Base-by-base conservation (phyloP, 2,797 vertebrate species). In the Enteromius viviparus region DNA sequence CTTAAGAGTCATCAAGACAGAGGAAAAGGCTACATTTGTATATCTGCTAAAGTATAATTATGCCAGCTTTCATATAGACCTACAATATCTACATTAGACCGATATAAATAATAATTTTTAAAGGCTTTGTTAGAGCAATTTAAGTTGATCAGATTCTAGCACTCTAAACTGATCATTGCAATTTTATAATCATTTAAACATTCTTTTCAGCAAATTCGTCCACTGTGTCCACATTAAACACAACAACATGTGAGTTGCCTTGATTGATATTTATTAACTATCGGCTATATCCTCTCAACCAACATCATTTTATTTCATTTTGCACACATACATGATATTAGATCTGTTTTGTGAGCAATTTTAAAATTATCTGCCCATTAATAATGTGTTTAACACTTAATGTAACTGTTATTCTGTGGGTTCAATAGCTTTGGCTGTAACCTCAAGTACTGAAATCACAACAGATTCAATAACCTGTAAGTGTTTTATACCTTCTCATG, bases 341-440 rank as follows among this genome's bases (percentile, higher is more conserved):
- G 6, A 49, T 17, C 14, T 17, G 14, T 26, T 29, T 49, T 47
- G 17, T 47, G 17, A 29, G 15, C 8, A 1, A 10, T 29, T 71
- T 26, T 19, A 72, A 4, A 72, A 19, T 15, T 4, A 19, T 26
- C 21, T n/a, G 71, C 6, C 10, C 26, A n/a, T 53, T 74, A n/a
- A 34, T 34, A 53, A 34, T 72, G 1, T 29, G 9, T 72, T 21
- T 32, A 76, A 26, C n/a, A 45, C 0, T 11, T 55, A 12, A 19
- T 55, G 12, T 23, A 23, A 40, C 21, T 42, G 7, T 64, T 37
- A 2, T 37, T 53, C 45, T 79, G 29, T 68, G 21, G 14, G n/a
- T 79, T 69, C n/a, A 68, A n/a, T 47, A 79, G 77, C 32, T 55
- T 21, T 79, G 14, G n/a, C 3, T 55, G n/a, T 55, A 55, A 69